These are phyloP conservation scores for Aproaerema taeniolella DNA, from an alignment of 2,888 invertebrate species.

Conservation along the genomic window DNA sequence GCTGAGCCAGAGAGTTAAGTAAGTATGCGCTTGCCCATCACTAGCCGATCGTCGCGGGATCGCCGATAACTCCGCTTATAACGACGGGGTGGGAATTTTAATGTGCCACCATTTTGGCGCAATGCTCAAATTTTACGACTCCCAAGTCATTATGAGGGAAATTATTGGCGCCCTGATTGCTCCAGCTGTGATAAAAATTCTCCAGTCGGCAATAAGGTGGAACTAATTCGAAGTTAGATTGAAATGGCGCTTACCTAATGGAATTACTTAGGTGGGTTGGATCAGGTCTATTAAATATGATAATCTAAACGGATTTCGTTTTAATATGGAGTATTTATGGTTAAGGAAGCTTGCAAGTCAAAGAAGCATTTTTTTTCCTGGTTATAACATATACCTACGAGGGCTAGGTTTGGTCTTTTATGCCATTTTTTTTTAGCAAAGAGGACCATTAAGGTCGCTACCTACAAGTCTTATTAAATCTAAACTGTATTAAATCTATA, in stretches of 20 bases:
- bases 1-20: not conserved
- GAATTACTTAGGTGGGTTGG: conserved; percentile 20
- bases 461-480: too few relatives aligned
- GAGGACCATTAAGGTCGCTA: too few relatives aligned
- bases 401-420: too few relatives aligned
- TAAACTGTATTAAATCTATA: too few relatives aligned
- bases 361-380: too few relatives aligned
- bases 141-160: conserved; percentile 74
- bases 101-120: conserved; percentile 77
- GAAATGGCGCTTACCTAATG: conserved; percentile 46
- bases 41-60: conserved; percentile 35
- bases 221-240: conserved; percentile 71
- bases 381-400: too few relatives aligned
- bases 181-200: conserved; percentile 76
- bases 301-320: too few relatives aligned
- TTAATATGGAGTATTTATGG: too few relatives aligned
- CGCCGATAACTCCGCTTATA: conserved; percentile 72
- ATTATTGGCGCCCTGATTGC: conserved; percentile 78
- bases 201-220: conserved; percentile 75
- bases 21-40: not conserved
- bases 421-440: too few relatives aligned
- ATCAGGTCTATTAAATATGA: too few relatives aligned
- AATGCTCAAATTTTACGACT: conserved; percentile 77
- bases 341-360: too few relatives aligned
- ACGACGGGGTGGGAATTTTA: conserved; percentile 77